phyloP scores from a whole-genome alignment of 2,113 vertebrate species.

The Oreocharis arfaki region DNA sequence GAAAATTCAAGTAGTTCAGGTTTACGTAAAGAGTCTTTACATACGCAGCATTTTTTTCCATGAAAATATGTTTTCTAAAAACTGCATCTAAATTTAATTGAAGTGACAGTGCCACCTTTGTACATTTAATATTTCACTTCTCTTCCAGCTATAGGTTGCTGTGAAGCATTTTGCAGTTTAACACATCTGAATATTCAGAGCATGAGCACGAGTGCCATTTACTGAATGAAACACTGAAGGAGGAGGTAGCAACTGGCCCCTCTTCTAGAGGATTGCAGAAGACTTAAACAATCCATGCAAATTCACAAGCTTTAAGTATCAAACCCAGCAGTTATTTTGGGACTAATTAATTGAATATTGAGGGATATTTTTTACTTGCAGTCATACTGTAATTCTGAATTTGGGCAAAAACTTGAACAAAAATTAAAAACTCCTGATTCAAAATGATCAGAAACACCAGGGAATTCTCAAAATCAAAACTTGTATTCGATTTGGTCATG shows the following conservation, averaged over 20 bases:
- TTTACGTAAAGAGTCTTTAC: not conserved
- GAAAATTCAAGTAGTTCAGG: not conserved
- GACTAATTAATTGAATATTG: not conserved
- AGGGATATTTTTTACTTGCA: not conserved
- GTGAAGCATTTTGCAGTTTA: not conserved
- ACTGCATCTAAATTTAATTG: not conserved
- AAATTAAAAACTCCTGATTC: not conserved
- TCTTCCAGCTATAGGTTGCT: not conserved
- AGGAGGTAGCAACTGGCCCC: not conserved
- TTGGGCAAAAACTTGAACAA: not conserved
- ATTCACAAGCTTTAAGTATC: not conserved
- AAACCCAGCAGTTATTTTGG: not conserved
- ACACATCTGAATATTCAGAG: not conserved
- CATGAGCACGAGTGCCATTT: not conserved
- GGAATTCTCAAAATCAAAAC: not conserved
- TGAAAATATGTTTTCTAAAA: not conserved
- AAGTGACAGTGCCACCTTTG: not conserved
- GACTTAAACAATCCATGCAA: not conserved
- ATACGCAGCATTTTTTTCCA: not conserved
- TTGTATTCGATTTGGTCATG: not conserved
- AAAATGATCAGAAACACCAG: not conserved
- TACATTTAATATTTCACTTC: not conserved
- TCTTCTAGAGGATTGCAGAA: not conserved
- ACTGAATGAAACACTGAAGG: not conserved
- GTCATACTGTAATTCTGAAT: not conserved